Conservation (phyloP, 2,113 vertebrate species). For the rat (Rattus norvegicus) region GRCr8 NC_086028.1:8951001-8951500, state of each 20-base stretch:
- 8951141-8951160: neutral
- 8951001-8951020: neutral
- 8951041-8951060: neutral
- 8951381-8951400: too few species aligned
- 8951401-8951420: neutral
- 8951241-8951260: neutral
- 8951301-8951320: neutral
- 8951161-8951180: neutral
- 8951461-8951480: neutral
- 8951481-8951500: neutral
- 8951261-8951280: neutral
- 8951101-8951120: neutral
- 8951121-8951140: neutral
- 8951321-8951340: neutral
- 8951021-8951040: too few species aligned
- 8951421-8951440: neutral
- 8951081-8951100: neutral
- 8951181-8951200: neutral
- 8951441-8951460: neutral
- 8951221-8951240: neutral
- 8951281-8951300: neutral
- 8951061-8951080: neutral
- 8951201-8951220: neutral
- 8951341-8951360: neutral
- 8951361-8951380: neutral